Conservation (phyloP, 1,140 invertebrate species). For the Sesamia nonagrioides region DNA sequence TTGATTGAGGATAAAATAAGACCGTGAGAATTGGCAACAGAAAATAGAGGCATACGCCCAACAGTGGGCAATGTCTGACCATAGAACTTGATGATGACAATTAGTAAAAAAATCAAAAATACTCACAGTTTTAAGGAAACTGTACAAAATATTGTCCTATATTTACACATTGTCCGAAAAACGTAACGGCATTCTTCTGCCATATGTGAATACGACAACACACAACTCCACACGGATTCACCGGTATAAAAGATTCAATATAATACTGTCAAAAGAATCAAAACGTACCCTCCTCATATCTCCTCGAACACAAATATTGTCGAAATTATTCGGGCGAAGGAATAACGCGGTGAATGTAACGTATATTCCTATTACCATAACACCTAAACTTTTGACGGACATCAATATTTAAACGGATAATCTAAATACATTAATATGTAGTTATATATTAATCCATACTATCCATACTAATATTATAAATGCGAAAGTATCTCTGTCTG, state of each 20-base stretch:
- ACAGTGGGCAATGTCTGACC: no score
- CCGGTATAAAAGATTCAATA: constrained; percentile 26
- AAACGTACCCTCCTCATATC: constrained; percentile 28
- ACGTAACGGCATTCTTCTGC: neutral
- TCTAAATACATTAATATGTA: neutral
- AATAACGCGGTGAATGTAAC: constrained; percentile 12
- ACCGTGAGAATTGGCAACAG: no score
- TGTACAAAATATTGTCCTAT: no score
- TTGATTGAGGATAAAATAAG: no score
- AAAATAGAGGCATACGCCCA: no score
- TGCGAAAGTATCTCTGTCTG: no score
- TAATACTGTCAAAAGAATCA: constrained; percentile 6
- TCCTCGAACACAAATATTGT: constrained; percentile 3
- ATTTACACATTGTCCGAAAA: no score
- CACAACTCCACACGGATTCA: neutral
- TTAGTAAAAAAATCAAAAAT: no score
- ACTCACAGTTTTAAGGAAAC: no score
- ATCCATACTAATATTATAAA: no score
- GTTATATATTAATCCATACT: no score
- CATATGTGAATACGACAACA: neutral
- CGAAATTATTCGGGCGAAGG: constrained; percentile 9
- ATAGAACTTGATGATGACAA: no score
- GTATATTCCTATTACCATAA: constrained; percentile 6
- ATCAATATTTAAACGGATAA: neutral
- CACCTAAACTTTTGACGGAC: neutral